phyloP scores from a whole-genome alignment of 2,888 invertebrate genomes.

The Xestia ashworthii region DNA sequence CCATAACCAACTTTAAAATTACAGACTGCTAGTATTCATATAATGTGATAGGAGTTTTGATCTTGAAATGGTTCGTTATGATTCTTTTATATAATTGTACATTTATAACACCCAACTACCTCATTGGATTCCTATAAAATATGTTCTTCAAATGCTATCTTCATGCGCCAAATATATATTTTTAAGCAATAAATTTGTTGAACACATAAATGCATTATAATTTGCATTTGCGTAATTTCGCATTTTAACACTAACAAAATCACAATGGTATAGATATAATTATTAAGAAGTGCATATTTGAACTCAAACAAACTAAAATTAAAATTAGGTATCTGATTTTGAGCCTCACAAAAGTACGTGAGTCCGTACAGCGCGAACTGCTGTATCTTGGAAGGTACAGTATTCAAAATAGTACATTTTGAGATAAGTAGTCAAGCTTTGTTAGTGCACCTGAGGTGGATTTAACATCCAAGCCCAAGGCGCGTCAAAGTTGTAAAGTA shows the following conservation, averaged over 20 bases:
- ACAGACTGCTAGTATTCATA: slow-evolving; percentile 20
- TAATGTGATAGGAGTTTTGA: neutral
- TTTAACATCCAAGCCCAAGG: neutral
- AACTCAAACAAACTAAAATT: slow-evolving; percentile 11
- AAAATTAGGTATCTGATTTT: slow-evolving; percentile 30
- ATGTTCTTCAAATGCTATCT: slow-evolving; percentile 41
- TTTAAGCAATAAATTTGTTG: slow-evolving; percentile 34
- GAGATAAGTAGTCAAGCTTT: neutral
- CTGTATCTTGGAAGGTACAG: neutral
- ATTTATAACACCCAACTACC: slow-evolving; percentile 3
- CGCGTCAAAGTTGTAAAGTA: neutral
- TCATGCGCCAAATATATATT: slow-evolving; percentile 37
- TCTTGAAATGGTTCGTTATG: slow-evolving; percentile 9
- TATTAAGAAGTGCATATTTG: slow-evolving; percentile 42
- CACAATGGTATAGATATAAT: slow-evolving; percentile 21
- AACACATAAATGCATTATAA: slow-evolving; percentile 34
- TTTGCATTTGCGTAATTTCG: slow-evolving; percentile 48
- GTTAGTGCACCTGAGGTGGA: neutral
- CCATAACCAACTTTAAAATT: neutral
- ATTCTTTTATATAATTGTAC: slow-evolving; percentile 17
- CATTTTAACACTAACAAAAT: slow-evolving; percentile 31
- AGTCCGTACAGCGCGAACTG: neutral
- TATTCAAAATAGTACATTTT: neutral
- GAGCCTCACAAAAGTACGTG: neutral
- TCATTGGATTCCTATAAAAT: slow-evolving; percentile 29